These are phyloP conservation scores for Hestina assimilis DNA, from an alignment of 1,140 invertebrate species.

Conservation along the genomic window DNA sequence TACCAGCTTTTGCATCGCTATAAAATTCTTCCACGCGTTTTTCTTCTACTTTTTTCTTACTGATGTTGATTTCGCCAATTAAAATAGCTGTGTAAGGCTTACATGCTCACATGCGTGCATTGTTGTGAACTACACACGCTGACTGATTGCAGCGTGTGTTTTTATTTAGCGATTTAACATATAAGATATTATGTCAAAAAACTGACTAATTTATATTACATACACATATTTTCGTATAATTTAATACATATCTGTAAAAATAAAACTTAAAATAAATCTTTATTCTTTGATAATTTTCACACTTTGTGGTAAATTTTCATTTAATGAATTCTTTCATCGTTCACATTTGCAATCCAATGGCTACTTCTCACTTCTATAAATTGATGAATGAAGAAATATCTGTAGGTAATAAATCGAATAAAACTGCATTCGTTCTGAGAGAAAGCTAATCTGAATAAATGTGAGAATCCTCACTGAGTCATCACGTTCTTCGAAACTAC, in stretches of 20 bases:
- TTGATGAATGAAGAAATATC: conserved; percentile 22
- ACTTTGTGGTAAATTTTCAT: conserved; percentile 7
- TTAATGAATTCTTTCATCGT: conserved; percentile 4
- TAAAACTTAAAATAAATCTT: not conserved
- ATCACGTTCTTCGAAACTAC: conserved; percentile 15
- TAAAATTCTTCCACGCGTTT: too few relatives aligned
- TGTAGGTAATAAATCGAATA: conserved; percentile 24
- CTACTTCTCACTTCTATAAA: conserved; percentile 19
- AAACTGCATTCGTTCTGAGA: conserved; percentile 15
- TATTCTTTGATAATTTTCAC: not conserved
- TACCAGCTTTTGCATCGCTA: too few relatives aligned
- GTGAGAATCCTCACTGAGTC: conserved; percentile 24
- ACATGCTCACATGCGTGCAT: too few relatives aligned
- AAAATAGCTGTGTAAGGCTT: too few relatives aligned
- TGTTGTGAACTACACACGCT: too few relatives aligned
- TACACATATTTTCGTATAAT: too few relatives aligned
- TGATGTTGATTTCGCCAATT: too few relatives aligned
- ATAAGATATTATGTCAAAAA: too few relatives aligned
- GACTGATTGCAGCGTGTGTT: too few relatives aligned
- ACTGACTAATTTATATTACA: too few relatives aligned
- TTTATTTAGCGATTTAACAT: too few relatives aligned
- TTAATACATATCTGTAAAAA: not conserved
- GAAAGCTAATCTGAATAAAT: conserved; percentile 26
- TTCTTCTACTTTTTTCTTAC: too few relatives aligned
- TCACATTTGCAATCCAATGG: conserved; percentile 16